These are phyloP conservation scores for Lycophotia porphyrea DNA, from an alignment of 2,888 invertebrate genomes.

Conservation along the genomic window DNA sequence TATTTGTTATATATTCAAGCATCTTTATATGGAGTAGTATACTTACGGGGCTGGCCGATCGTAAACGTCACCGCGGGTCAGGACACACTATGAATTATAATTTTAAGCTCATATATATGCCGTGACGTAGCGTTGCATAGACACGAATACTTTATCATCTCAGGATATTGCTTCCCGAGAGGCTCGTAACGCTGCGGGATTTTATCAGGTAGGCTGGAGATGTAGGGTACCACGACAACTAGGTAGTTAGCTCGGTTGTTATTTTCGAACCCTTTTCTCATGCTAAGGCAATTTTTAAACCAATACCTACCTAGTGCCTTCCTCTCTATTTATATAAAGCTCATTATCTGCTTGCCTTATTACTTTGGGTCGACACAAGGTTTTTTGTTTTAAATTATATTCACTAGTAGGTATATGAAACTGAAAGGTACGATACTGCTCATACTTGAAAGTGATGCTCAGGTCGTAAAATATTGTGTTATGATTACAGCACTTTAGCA, in stretches of 20 bases:
- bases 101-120: conserved; percentile 48
- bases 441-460: background rate
- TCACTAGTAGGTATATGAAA: background rate
- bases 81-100: conserved; percentile 53
- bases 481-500: background rate
- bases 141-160: conserved; percentile 40
- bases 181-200: conserved; percentile 29
- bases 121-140: conserved; percentile 15
- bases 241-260: background rate
- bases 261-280: background rate
- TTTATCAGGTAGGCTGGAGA: background rate
- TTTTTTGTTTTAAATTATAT: background rate
- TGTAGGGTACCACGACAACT: background rate
- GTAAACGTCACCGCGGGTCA: conserved; percentile 30
- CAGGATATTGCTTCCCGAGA: conserved; percentile 16
- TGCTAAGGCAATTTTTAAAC: background rate
- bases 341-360: background rate
- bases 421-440: background rate
- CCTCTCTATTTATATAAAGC: background rate
- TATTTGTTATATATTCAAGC: background rate
- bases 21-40: conserved; percentile 3
- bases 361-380: background rate
- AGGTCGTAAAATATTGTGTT: background rate
- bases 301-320: background rate
- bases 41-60: conserved; percentile 30